phyloP scores from a whole-genome alignment of 2,113 vertebrate genomes.

The Protobothrops mucrosquamatus region DNA sequence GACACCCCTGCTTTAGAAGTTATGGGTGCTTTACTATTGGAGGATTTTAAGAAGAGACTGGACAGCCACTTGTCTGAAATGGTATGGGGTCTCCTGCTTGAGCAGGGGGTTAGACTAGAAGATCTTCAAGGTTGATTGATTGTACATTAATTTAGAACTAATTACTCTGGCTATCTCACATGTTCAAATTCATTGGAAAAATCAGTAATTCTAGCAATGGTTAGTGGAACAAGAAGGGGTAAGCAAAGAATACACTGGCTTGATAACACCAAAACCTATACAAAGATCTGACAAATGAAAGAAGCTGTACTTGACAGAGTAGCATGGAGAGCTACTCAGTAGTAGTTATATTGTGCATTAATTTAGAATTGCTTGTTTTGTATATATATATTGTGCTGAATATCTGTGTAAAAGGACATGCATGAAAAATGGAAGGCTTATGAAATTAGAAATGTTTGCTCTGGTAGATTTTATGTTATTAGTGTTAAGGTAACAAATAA shows the following conservation, averaged over 20 bases:
- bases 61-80: background rate
- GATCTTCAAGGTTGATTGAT: background rate
- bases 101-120: background rate
- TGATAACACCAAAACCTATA: background rate
- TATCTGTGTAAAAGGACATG: background rate
- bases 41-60: background rate
- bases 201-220: background rate
- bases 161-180: background rate
- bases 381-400: background rate
- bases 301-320: background rate
- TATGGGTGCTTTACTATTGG: background rate
- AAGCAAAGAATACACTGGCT: background rate
- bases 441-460: background rate
- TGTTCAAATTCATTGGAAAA: too few species aligned
- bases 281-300: background rate
- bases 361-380: background rate
- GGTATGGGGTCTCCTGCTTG: background rate
- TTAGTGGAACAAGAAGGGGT: background rate
- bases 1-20: background rate
- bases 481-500: background rate
- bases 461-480: background rate
- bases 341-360: background rate
- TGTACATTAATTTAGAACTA: background rate
- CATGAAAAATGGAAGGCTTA: background rate
- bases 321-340: background rate